Evolutionary conservation across 2,797 vertebrate genomes (phyloP).

Genomic region (Cacajao melanocephalus): DNA sequence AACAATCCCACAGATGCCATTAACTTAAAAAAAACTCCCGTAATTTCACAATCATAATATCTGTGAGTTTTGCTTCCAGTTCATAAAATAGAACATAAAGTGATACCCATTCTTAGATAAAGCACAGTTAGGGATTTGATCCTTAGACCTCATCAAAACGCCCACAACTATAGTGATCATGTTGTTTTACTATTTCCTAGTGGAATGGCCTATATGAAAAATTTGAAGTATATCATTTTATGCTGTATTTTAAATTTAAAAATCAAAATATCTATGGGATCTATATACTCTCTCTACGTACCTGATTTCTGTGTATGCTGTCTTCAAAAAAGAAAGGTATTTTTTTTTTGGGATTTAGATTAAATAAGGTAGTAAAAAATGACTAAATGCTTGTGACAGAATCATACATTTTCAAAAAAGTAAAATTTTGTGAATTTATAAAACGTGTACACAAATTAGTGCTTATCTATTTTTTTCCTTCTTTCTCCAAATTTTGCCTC

Average conservation of each 20-base stretch:
- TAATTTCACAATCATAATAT: background rate
- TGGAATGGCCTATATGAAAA: background rate
- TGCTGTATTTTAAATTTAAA: background rate
- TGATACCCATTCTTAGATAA: background rate
- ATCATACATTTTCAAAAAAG: background rate
- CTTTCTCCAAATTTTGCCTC: background rate
- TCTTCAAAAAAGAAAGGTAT: background rate
- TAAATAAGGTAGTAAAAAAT: slow-evolving; percentile 49
- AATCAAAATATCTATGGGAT: background rate
- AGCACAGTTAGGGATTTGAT: background rate
- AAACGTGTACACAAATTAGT: background rate
- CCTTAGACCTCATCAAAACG: background rate
- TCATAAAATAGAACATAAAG: background rate
- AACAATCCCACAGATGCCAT: background rate
- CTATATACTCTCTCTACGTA: background rate
- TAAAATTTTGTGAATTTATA: background rate
- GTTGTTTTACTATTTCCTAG: background rate
- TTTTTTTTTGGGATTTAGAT: slow-evolving; percentile 49
- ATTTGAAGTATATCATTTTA: slow-evolving; percentile 1
- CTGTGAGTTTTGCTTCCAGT: background rate
- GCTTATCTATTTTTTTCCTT: background rate
- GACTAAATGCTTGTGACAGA: background rate
- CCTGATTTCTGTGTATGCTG: background rate
- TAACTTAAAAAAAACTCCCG: background rate
- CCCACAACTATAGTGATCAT: background rate